Evolutionary conservation across 2,113 vertebrate genomes (phyloP).

Genomic region (Oceanodroma tethys): DNA sequence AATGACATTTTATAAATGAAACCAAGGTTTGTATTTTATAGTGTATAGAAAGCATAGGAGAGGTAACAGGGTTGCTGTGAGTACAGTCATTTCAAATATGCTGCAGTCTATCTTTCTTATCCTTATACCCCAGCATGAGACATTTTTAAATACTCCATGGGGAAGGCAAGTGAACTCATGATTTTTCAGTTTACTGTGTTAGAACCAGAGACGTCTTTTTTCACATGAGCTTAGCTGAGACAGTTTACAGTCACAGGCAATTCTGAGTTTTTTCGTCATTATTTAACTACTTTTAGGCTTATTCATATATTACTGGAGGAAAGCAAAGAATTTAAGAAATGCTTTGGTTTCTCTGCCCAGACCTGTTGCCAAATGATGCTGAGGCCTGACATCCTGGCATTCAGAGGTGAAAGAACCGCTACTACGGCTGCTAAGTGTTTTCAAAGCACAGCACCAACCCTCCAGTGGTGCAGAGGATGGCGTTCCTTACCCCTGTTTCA

Average conservation of each 20-base stretch:
- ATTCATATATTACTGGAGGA: neutral
- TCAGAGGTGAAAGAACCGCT: neutral
- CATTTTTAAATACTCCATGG: neutral
- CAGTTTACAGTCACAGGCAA: neutral
- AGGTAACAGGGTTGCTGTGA: neutral
- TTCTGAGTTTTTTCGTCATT: neutral
- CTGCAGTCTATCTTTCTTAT: neutral
- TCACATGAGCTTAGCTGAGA: conserved; percentile 12
- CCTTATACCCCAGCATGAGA: neutral
- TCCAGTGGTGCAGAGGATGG: neutral
- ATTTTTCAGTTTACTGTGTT: neutral
- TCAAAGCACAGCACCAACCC: neutral
- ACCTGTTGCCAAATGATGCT: neutral
- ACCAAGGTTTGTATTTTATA: neutral
- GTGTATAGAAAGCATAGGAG: neutral
- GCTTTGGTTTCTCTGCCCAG: neutral
- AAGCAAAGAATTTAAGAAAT: neutral
- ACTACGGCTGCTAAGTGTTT: neutral
- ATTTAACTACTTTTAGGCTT: neutral
- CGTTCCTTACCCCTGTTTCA: neutral
- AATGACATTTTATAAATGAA: neutral
- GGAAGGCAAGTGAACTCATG: neutral
- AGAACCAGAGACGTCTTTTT: neutral
- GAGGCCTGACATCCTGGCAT: neutral
- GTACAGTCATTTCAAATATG: neutral